Conservation (phyloP, 2,797 vertebrate species). For the Chiroxiphia lanceolata region DNA sequence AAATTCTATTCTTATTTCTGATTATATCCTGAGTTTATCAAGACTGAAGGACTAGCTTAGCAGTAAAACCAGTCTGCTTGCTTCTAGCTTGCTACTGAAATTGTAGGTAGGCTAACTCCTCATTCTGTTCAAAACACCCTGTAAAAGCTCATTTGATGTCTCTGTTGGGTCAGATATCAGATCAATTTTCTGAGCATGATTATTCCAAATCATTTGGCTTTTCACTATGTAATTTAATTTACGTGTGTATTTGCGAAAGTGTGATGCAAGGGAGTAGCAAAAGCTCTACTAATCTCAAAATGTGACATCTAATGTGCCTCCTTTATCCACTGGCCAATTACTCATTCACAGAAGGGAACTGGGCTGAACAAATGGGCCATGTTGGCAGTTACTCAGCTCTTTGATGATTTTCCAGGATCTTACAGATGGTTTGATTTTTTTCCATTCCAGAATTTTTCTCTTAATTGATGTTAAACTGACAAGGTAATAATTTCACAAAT, state of each 20-base stretch:
- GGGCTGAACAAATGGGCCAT: conserved; percentile 12
- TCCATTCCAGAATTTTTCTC: conserved; percentile 3
- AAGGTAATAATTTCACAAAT: not conserved
- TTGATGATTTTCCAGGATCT: conserved; percentile 44
- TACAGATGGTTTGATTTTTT: conserved; percentile 40
- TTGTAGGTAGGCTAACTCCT: not conserved
- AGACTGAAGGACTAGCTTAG: not conserved
- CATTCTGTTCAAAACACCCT: not conserved
- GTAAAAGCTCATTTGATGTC: not conserved
- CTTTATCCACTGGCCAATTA: conserved; percentile 29
- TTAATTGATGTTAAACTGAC: conserved; percentile 4
- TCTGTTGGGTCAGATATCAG: not conserved
- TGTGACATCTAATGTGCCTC: not conserved
- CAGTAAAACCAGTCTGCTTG: not conserved
- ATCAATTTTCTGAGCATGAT: conserved; percentile 1
- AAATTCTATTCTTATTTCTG: not conserved
- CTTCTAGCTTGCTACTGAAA: not conserved
- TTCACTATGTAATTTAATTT: conserved; percentile 18
- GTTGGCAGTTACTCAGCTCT: conserved; percentile 13
- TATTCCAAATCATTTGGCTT: not conserved
- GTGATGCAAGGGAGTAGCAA: not conserved
- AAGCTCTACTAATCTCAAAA: conserved; percentile 18
- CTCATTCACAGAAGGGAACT: conserved; percentile 1
- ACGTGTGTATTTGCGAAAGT: not conserved
- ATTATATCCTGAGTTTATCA: not conserved